These are phyloP conservation scores for Maniola hyperantus DNA, from an alignment of 2,888 invertebrate genomes.

Conservation along the genomic window DNA sequence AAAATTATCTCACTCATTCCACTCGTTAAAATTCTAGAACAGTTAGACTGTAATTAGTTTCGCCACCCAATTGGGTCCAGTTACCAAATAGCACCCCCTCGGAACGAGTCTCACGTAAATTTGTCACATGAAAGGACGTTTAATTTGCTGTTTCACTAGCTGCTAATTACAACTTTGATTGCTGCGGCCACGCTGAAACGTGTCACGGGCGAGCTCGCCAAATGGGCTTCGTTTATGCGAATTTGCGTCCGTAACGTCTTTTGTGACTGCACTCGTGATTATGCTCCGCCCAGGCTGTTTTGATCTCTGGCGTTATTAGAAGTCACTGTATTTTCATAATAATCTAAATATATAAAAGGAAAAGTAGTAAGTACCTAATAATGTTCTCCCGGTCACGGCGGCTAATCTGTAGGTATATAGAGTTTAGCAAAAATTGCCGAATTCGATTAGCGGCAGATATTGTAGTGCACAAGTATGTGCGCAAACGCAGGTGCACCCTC, in stretches of 20 bases:
- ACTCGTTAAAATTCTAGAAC: slow-evolving; percentile 23
- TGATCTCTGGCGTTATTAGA: slow-evolving; percentile 1
- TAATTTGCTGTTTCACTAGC: slow-evolving; percentile 78
- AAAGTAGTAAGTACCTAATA: too few species aligned
- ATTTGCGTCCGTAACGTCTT: slow-evolving; percentile 32
- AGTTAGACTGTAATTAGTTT: slow-evolving; percentile 30
- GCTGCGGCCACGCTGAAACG: slow-evolving; percentile 60
- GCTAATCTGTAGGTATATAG: too few species aligned
- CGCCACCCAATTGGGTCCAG: slow-evolving; percentile 25
- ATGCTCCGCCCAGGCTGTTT: slow-evolving; percentile 1
- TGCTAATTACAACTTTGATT: slow-evolving; percentile 80
- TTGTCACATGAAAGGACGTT: slow-evolving; percentile 72
- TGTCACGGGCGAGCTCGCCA: slow-evolving; percentile 47
- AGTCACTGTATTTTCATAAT: not conserved
- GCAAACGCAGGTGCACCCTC: too few species aligned
- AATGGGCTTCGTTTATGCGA: slow-evolving; percentile 36
- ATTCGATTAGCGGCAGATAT: too few species aligned
- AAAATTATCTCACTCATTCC: not conserved
- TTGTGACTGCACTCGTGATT: slow-evolving; percentile 26
- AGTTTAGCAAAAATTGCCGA: too few species aligned
- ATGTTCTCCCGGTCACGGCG: too few species aligned
- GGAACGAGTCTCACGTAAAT: slow-evolving; percentile 49
- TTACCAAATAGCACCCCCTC: slow-evolving; percentile 26
- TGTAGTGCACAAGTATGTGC: too few species aligned
- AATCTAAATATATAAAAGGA: too few species aligned